Evolutionary conservation across 1,140 invertebrate species (phyloP), one percentile per base, ranked within the genome.

Genomic region (Caenorhabditis briggsae): DNA sequence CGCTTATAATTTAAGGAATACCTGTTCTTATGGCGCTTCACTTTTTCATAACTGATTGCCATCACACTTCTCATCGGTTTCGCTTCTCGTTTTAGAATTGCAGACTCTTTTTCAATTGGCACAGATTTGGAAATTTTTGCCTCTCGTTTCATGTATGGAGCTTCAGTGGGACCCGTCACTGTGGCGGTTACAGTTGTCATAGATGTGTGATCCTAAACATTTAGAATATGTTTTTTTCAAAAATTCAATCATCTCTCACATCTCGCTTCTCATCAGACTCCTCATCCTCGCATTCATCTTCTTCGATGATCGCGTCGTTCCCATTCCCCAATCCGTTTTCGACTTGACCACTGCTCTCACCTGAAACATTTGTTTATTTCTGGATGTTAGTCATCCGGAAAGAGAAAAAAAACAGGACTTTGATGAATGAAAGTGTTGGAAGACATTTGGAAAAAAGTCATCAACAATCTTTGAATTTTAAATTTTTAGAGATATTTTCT

Each of bases 11-110:
- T 33, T 33, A 33, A 33, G 33, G 3, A 11, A 82, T 70, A 91
- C 90, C 90, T 87, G 50, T 84, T 89, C 84, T 92, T 92, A 56
- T 92, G 91, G 48, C 91, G 61, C 61, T 91, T 87, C 16, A 92
- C 90, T 89, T 92, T 92, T 82, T 92, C 91, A 82, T 92, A 92
- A 61, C 88, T 91, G 33, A 91, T 90, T 6, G 84, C 88, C 70
- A 87, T 83, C 2, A 82, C 85, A 50, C 59, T 87, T 23, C 82
- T 33, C 55, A 82, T 56, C 1, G 70, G 56, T 48, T 87, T 87
- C 0, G 56, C 82, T 48, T 87, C 86, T 41, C 59, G 7, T 84
- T 87, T 78, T 14, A 74, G 64, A 16, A 86, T 56, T 14, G 61
- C 70, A 41, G 82, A 43, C 25, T 61, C 83, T 65, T 64, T 43